Evolutionary conservation across 1,140 invertebrate species (phyloP), one percentile per base, ranked within the genome.

Genomic region (Drosophila sp.): DNA sequence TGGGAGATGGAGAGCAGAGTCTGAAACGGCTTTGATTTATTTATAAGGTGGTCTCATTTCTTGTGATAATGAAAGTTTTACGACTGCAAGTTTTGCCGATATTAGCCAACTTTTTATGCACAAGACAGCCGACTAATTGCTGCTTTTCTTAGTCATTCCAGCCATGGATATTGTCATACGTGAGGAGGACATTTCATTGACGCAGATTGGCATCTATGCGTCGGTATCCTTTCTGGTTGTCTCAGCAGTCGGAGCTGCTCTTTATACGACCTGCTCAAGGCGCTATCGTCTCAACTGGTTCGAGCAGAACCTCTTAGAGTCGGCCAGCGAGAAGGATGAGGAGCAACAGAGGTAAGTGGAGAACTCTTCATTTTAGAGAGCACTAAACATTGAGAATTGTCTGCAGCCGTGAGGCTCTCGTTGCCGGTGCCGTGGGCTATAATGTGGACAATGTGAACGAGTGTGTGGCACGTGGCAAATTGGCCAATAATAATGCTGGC

Each of bases 231-330:
- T 92, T 64, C 25, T 92, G 14, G 80, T 92, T 1, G 90, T 92
- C 0, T 80, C 91, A 0, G 78, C 93, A 0, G 57, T 93, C 0
- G 91, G 92, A 9, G 83, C 92, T 0, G 73, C 92, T 2, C 65
- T 93, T 0, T 93, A 93, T 41, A 91, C 93, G 36, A 92, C 92
- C 8, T 93, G 93, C 72, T 92, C 92, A 4, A 90, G 89, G n/a
- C 89, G 92, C 25, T 93, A 93, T 66, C 90, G 92, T n/a, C 83
- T 93, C 5, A 93, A 93, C 75, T 93, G 93, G 93, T 93, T 93
- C 64, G 93, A 93, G 72, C 93, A 93, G 50, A 93, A 93, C 76
- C 71, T 93, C 2, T 67, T 93, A 0, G 93, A 93, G 63, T 91
- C 92, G 6, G 93, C 92, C 9, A 92, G 83, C 32, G 90, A 91